These are phyloP conservation scores for Perca flavescens DNA, from an alignment of 2,113 vertebrate genomes.

Conservation along the genomic window DNA sequence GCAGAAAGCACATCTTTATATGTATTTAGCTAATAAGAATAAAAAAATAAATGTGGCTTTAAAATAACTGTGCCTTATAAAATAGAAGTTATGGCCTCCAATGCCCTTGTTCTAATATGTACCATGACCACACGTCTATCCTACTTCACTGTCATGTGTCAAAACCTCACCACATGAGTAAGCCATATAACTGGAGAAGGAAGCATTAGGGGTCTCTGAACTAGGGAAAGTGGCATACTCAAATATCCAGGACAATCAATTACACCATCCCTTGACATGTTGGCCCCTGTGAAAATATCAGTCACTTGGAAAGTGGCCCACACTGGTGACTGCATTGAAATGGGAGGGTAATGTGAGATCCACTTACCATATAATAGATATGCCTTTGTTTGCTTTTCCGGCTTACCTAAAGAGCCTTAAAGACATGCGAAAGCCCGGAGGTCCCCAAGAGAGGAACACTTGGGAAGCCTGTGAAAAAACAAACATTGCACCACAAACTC, in stretches of 20 bases:
- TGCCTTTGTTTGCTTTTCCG: constrained; percentile 83
- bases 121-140: constrained; percentile 49
- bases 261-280: constrained; percentile 89
- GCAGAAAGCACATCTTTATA: constrained; percentile 11
- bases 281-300: constrained; percentile 91
- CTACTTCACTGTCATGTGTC: constrained; percentile 51
- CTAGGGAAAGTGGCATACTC: constrained; percentile 86
- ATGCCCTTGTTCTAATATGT: constrained; percentile 26
- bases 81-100: constrained; percentile 9
- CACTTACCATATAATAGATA: constrained; percentile 93
- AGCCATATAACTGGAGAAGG: constrained; percentile 64
- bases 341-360: constrained; percentile 86
- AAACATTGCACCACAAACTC: constrained; percentile 70
- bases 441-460: constrained; percentile 66
- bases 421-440: constrained; percentile 73
- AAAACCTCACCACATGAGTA: constrained; percentile 53
- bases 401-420: constrained; percentile 79
- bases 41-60: neutral
- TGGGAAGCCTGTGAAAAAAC: constrained; percentile 73
- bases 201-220: constrained; percentile 78
- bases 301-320: constrained; percentile 93
- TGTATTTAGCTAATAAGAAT: neutral
- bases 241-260: constrained; percentile 90
- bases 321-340: constrained; percentile 84
- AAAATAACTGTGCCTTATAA: constrained; percentile 5